phyloP scores from a whole-genome alignment of 2,888 invertebrate species.

The Dysmachus trigonus region DNA sequence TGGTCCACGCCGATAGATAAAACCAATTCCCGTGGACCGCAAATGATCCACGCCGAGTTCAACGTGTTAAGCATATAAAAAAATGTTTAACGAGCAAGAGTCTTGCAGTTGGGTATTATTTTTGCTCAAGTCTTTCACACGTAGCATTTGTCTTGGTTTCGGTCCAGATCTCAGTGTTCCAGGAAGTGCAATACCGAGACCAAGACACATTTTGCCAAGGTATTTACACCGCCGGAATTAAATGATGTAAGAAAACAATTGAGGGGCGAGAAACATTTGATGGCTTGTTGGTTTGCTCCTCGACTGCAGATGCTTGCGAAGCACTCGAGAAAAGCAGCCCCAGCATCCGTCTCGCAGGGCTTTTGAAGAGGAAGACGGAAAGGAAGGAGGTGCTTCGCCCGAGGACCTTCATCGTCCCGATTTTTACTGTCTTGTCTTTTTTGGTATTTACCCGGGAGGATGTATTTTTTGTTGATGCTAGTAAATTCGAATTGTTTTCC shows the following conservation, averaged over 20 bases:
- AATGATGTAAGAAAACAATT: background rate
- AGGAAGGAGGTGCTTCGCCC: background rate
- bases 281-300: background rate
- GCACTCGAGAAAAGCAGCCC: background rate
- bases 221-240: background rate
- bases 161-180: background rate
- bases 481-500: background rate
- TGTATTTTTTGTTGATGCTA: background rate
- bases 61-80: too few relatives aligned
- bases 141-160: background rate
- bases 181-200: background rate
- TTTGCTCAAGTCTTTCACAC: too few relatives aligned
- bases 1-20: too few relatives aligned
- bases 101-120: background rate
- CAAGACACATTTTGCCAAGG: background rate
- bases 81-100: too few relatives aligned
- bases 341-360: background rate
- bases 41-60: too few relatives aligned
- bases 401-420: background rate
- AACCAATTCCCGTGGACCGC: too few relatives aligned
- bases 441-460: background rate
- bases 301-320: background rate
- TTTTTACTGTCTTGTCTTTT: background rate
- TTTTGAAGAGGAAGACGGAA: background rate
- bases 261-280: background rate